Conservation (phyloP, 2,888 invertebrate genomes). For the Tridacna gigas region DNA sequence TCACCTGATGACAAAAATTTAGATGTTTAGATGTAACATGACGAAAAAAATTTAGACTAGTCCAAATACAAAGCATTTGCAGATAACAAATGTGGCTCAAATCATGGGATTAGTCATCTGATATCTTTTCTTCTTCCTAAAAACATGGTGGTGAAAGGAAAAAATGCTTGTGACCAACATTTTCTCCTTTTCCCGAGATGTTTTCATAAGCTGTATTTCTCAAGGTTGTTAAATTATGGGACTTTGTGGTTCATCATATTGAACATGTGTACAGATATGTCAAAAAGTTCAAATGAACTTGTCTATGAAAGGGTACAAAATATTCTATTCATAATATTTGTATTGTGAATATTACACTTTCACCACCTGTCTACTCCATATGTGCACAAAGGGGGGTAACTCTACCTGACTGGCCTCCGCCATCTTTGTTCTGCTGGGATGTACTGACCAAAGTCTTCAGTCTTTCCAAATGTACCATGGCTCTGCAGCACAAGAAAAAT, state of each 20-base stretch:
- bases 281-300: too few relatives aligned
- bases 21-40: not conserved
- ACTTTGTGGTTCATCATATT: too few relatives aligned
- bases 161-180: not conserved
- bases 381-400: conserved; percentile 62
- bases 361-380: conserved; percentile 35
- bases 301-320: too few relatives aligned
- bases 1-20: not conserved
- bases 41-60: not conserved
- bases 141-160: not conserved
- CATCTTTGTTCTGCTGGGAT: conserved; percentile 23
- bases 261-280: too few relatives aligned
- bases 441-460: conserved; percentile 73
- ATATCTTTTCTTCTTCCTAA: too few relatives aligned
- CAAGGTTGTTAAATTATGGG: too few relatives aligned
- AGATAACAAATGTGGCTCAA: too few relatives aligned
- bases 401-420: conserved; percentile 23
- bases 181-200: not conserved
- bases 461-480: conserved; percentile 72
- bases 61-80: not conserved
- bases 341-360: too few relatives aligned
- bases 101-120: not conserved
- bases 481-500: conserved; percentile 61
- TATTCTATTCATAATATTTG: too few relatives aligned
- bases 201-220: not conserved